Base-by-base conservation (phyloP, 2,888 invertebrate genomes). In the Cremastobaeus sp. region DNA sequence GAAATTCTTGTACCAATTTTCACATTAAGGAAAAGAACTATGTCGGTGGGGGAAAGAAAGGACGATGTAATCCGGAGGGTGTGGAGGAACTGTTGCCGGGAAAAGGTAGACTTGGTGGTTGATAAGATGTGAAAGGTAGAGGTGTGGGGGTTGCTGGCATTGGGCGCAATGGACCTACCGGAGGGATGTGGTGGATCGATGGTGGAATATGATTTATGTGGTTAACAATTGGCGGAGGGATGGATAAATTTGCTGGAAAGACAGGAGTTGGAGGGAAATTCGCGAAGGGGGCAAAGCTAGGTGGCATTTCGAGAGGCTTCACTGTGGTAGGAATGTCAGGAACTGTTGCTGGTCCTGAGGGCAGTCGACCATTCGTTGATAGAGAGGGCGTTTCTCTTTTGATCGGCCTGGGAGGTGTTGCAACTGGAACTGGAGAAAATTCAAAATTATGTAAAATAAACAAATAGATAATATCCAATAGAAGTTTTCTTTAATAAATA, bases 171-270 rank as follows among this genome's bases (percentile, higher is more conserved):
- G 55, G 21, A n/a, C 62, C 48, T 0, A 57, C 15, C 0, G 45
- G 34, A 11, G 60, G 34, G 20, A 68, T 21, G 11, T 64, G 73
- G 15, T 62, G 66, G 15, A 73, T 39, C 5, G 39, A 50, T 6
- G 60, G 66, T 0, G 68, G 60, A 18, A 86, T 85, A 39, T 86
- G 88, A 74, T 85, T 86, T 65, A 87, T 79, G 2, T 86, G 48
- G 48, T 83, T 85, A 6, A 86, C 84, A 4, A 84, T 79, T 1
- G 88, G 87, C 1, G 87, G 87, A 15, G 87, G 87, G 17, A 86
- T 83, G 5, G 85, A 79, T 25, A 86, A 84, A 54, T 86, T 87
- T 1, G 86, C 74, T 4, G 86, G 86, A 77, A 87, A 87, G 2
- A 85, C 85, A 15, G 86, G 81, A 4, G 76, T 77, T 14, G 57